Percentiles rank a stretch among this genome's conserved stretches.
Evolutionary conservation across 2,113 vertebrate species (phyloP).

Genomic region (Syrmaticus mikado): DNA sequence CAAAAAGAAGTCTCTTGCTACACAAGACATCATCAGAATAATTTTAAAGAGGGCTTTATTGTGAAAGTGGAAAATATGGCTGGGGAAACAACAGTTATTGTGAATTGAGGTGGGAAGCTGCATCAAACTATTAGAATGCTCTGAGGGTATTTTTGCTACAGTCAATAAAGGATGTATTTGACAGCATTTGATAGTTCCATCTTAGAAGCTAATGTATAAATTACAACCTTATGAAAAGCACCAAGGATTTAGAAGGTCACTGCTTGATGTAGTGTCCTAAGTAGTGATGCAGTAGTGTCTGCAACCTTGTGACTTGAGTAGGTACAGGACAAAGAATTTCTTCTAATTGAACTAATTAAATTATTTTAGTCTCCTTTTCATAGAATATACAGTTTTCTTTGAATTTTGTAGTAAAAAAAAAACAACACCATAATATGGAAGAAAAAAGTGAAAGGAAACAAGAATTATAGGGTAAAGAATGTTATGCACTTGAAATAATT

Average conservation of each 20-base stretch:
- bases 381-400: not conserved
- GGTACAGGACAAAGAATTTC: not conserved
- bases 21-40: not conserved
- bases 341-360: not conserved
- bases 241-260: not conserved
- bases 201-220: not conserved
- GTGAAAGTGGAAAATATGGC: not conserved
- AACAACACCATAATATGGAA: not conserved
- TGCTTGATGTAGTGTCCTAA: no score
- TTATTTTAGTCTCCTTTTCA: not conserved
- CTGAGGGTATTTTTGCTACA: not conserved
- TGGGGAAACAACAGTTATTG: not conserved
- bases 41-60: not conserved
- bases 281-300: not conserved
- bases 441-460: rapidly evolving
- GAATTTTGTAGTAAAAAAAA: not conserved
- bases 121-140: not conserved
- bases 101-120: not conserved
- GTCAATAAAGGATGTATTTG: not conserved
- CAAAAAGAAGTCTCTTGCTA: not conserved
- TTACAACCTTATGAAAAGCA: not conserved
- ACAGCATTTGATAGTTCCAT: not conserved
- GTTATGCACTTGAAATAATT: not conserved
- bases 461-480: not conserved
- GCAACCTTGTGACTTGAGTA: not conserved